Evolutionary conservation across 2,797 vertebrate species (phyloP).

Genomic region (Semaprochilodus insignis): DNA sequence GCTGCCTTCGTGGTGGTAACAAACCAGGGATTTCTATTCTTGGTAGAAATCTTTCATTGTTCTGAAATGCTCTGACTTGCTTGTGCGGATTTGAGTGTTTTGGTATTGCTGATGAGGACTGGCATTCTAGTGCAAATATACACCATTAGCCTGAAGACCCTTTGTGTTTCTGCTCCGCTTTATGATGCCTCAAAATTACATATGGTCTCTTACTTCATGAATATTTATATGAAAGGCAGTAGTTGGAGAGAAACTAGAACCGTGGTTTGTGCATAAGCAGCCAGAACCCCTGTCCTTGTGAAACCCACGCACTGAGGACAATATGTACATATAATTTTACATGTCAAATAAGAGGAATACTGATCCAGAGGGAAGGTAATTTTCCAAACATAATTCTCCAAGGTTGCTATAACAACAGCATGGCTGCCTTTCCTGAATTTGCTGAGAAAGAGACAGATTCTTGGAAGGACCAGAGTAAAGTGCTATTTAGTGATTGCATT

Average conservation of each 20-base stretch:
- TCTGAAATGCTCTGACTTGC: neutral
- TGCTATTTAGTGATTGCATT: constrained; percentile 25
- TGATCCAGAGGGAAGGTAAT: constrained; percentile 44
- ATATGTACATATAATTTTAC: constrained; percentile 25
- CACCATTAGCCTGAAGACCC: neutral
- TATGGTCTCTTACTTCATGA: neutral
- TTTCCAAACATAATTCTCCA: constrained; percentile 50
- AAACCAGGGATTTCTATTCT: constrained; percentile 1
- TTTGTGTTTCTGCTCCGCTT: neutral
- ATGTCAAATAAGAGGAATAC: constrained; percentile 44
- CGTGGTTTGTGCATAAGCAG: neutral
- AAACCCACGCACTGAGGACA: constrained; percentile 7
- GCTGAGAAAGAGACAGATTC: constrained; percentile 25
- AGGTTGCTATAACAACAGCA: constrained; percentile 64
- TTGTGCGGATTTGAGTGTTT: neutral
- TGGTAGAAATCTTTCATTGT: neutral
- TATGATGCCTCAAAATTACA: neutral
- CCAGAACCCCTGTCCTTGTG: neutral
- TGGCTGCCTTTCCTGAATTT: constrained; percentile 43
- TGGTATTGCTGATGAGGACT: neutral
- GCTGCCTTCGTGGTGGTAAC: no score
- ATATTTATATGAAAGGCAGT: constrained; percentile 6
- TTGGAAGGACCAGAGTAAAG: constrained; percentile 30
- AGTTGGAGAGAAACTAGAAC: neutral
- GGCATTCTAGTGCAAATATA: neutral